Evolutionary conservation across 2,113 vertebrate genomes (phyloP).

Genomic region (Ibidorhyncha struthersii): DNA sequence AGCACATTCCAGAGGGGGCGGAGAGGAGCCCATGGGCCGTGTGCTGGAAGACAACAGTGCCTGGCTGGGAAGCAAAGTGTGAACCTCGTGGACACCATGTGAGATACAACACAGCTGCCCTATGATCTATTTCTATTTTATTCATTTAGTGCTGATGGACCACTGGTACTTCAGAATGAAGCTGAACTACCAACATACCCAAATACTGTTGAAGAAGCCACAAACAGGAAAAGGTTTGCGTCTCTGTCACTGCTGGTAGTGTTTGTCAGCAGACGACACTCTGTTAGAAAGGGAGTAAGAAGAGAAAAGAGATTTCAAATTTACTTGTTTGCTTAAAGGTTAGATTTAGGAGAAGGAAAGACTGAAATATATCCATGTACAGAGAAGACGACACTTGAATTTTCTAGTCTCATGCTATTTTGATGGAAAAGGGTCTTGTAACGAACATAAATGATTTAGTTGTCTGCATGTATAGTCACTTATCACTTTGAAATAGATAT

Average conservation of each 20-base stretch:
- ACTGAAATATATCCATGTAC: not conserved
- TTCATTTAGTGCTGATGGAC: not conserved
- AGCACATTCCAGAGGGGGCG: rapidly evolving
- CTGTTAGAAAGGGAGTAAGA: not conserved
- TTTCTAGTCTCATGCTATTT: not conserved
- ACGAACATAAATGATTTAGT: not conserved
- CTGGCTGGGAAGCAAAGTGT: not conserved
- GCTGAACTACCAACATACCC: not conserved
- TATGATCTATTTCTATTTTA: not conserved
- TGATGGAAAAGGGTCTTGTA: not conserved
- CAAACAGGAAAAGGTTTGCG: not conserved
- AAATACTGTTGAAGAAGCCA: not conserved
- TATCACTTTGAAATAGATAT: not conserved
- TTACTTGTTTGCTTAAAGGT: not conserved
- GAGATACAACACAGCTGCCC: not conserved
- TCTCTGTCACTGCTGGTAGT: not conserved
- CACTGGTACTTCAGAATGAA: not conserved
- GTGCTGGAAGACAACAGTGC: not conserved
- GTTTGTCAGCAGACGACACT: not conserved
- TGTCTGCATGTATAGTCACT: not conserved
- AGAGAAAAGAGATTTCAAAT: not conserved
- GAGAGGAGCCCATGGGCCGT: rapidly evolving
- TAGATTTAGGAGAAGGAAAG: not conserved
- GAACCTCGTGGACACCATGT: rapidly evolving
- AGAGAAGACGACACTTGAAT: not conserved